Conservation (phyloP, 2,888 invertebrate species). For the Allophyes oxyacanthae region DNA sequence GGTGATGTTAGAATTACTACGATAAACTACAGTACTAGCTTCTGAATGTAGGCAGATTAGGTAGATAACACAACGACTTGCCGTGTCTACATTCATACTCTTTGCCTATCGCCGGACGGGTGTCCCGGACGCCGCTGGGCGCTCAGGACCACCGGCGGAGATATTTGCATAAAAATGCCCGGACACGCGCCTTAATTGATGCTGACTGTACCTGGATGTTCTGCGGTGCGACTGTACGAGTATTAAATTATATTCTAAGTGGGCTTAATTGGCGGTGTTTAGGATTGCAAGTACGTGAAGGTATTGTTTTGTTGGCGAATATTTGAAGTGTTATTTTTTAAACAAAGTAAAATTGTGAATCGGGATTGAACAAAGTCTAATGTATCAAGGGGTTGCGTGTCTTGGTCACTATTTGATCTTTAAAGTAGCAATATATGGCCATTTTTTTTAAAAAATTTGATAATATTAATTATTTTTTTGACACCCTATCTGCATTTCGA, state of each 20-base stretch:
- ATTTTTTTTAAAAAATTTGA: too few species aligned
- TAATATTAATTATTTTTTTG: too few species aligned
- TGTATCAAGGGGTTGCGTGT: too few species aligned
- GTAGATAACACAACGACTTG: too few species aligned
- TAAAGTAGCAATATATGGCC: too few species aligned
- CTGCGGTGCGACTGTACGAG: conserved; percentile 24
- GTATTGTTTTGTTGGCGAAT: conserved; percentile 25
- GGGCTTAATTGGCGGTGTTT: conserved; percentile 51
- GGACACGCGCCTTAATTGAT: conserved; percentile 84
- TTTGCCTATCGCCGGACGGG: conserved; percentile 32
- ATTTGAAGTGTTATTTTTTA: background rate
- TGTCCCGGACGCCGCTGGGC: conserved; percentile 14
- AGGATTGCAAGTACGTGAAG: conserved; percentile 37
- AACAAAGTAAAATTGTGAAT: too few species aligned
- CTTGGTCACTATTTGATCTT: too few species aligned
- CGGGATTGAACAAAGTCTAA: too few species aligned
- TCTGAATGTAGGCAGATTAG: too few species aligned
- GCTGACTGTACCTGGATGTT: conserved; percentile 55
- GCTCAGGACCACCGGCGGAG: conserved; percentile 52
- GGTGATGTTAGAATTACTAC: too few species aligned
- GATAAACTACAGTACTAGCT: too few species aligned
- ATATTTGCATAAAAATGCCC: conserved; percentile 85
- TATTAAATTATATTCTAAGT: conserved; percentile 55
- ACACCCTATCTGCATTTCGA: too few species aligned
- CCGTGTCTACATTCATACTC: conserved; percentile 14